Base-by-base conservation (phyloP, 1,140 invertebrate genomes). In the Camponotus floridanus region DNA sequence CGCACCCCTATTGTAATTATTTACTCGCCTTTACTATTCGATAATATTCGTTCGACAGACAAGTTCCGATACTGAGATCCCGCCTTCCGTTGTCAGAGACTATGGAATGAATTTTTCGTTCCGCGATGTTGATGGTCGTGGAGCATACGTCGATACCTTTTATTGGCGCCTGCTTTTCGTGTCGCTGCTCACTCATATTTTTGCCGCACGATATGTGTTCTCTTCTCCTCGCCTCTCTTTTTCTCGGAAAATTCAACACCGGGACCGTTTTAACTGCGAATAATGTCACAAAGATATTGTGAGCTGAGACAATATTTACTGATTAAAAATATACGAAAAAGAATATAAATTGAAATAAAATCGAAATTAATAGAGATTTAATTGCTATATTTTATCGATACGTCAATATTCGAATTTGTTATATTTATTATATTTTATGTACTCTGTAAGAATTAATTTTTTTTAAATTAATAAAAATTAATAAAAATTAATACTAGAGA, bases 171-270 rank as follows among this genome's bases (percentile, higher is more conserved):
- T 84, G 62, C 80, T 74, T 74, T 74, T 64, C 80, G 62, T 85
- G 80, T 84, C 80, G 68, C 59, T 71, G 79, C 57, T 71, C 80
- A 78, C 73, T 87, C 88, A 86, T 84, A 80, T 59, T 89, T 87
- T 85, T 57, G 61, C 48, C 61, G 42, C 21, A 61, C 26, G 36
- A 78, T 65, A 55, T 85, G 36, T 76, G 26, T 73, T 42, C 61
- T 76, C 55, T 80, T 55, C 61, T 42, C 57, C 26, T 70, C 33
- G n/a, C 21, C 51, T 62, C 67, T 87, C 85, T 86, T 81, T 80
- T 90, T 90, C 87, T 76, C 86, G 85, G 88, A 88, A 91, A 91
- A 92, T 92, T 92, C 86, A 88, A 83, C 90, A 91, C 81, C 89
- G 86, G 85, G 79, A 11, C 9, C 42, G 4, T 80, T 80, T 61